These are phyloP conservation scores for Phalacrocorax aristotelis DNA, from an alignment of 2,113 vertebrate genomes.

Conservation along the genomic window DNA sequence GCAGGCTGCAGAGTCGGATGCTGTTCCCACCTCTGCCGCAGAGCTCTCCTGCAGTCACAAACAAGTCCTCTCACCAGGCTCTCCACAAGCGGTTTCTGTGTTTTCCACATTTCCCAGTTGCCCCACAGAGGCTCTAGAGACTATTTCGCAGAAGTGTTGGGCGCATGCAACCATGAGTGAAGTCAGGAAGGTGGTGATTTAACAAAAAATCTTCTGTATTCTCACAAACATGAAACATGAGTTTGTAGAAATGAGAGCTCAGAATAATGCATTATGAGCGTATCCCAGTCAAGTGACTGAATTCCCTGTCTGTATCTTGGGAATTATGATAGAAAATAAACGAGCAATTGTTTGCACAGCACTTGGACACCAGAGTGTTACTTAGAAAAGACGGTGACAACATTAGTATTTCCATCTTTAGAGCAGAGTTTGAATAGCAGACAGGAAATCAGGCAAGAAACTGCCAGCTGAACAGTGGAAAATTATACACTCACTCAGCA, in stretches of 20 bases:
- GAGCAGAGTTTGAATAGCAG: background rate
- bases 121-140: background rate
- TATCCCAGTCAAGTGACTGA: background rate
- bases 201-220: background rate
- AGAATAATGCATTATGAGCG: background rate
- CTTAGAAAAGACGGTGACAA: slow-evolving; percentile 1
- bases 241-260: background rate
- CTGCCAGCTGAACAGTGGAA: slow-evolving; percentile 10
- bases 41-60: background rate
- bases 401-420: slow-evolving; percentile 29
- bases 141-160: background rate
- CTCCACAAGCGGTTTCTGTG: background rate
- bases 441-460: slow-evolving; percentile 26
- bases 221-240: background rate
- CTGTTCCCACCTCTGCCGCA: background rate
- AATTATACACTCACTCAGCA: background rate
- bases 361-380: background rate
- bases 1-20: background rate
- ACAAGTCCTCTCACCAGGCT: background rate
- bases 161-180: accelerated
- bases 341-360: background rate
- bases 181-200: background rate
- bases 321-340: background rate
- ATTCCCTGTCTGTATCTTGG: background rate
- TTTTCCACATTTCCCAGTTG: background rate